phyloP scores from a whole-genome alignment of 2,888 invertebrate genomes.

The Diogma glabrata region DNA sequence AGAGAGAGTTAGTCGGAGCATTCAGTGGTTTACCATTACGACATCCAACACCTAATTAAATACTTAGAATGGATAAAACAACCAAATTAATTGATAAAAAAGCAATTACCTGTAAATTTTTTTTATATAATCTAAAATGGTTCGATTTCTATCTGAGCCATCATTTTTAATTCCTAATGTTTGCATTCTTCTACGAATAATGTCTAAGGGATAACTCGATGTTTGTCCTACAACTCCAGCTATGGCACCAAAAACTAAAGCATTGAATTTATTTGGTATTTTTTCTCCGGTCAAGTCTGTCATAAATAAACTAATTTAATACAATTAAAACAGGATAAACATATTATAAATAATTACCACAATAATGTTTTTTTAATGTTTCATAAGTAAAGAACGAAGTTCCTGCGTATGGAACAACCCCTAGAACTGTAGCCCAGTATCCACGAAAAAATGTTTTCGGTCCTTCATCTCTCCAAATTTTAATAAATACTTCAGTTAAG shows the following conservation, averaged over 20 bases:
- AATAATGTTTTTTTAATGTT: slow-evolving; percentile 70
- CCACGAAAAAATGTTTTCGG: slow-evolving; percentile 68
- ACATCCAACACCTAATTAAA: no score
- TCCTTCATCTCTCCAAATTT: slow-evolving; percentile 70
- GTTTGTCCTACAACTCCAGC: slow-evolving; percentile 93
- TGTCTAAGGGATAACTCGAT: slow-evolving; percentile 91
- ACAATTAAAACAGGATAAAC: slow-evolving; percentile 1
- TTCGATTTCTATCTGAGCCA: slow-evolving; percentile 43
- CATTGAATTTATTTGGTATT: slow-evolving; percentile 46
- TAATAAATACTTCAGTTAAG: slow-evolving; percentile 47
- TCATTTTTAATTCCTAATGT: slow-evolving; percentile 41
- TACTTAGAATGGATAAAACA: no score
- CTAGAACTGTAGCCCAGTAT: slow-evolving; percentile 79
- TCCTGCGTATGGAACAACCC: slow-evolving; percentile 94
- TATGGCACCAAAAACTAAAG: slow-evolving; percentile 73
- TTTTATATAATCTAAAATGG: slow-evolving; percentile 52
- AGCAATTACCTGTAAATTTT: slow-evolving; percentile 59
- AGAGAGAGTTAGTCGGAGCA: no score
- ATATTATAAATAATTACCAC: slow-evolving; percentile 40
- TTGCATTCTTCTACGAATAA: slow-evolving; percentile 58
- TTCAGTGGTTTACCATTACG: no score
- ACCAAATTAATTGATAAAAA: no score
- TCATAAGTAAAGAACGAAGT: slow-evolving; percentile 97
- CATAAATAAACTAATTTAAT: slow-evolving; percentile 6
- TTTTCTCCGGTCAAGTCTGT: slow-evolving; percentile 35